Base-by-base conservation (phyloP, 2,113 vertebrate genomes). In the Oryzias curvinotus region DNA sequence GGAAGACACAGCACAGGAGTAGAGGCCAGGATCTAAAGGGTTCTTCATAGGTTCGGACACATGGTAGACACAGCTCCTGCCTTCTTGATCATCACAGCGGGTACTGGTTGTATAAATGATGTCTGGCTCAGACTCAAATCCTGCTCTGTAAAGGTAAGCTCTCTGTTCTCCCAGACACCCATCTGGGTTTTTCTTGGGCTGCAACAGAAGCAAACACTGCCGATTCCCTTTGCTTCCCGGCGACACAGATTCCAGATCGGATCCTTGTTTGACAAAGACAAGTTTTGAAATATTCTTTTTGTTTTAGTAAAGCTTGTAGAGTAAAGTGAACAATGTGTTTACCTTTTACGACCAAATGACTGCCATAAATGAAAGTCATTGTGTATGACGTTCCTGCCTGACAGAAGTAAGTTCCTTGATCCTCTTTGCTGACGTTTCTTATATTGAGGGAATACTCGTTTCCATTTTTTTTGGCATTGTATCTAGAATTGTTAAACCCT, bases 341-440 rank as follows among this genome's bases (percentile, higher is more conserved):
- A 87, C 85, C 81, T 16, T 70, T 76, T 7, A 87, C 79, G 26
- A 18, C 8, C 57, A 87, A 0, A 56, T 68, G 0, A 17, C 62
- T 71, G 12, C 25, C 4, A 5, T 57, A 61, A 0, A n/a, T 0
- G 3, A 81, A 57, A 4, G 0, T 0, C 48, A 77, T 57, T 3
- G 0, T 0, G 12, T 65, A 82, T 16, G 25, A 30, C 0, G 8
- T 0, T 64, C 82, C 85, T 4, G 14, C 14, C 51, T 78, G 76
- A 57, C 85, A 85, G 28, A 81, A n/a, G 49, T 85, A 84, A 4
- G 54, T 77, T 14, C 52, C 83, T 66, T 82, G 78, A 52, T 85
- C 85, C 13, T 82, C 75, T 82, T 77, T 81, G 25, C 14, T 79
- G 0, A 75, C 52, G 30, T 85, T 77, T 52, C 0, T 58, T 52